phyloP scores from a whole-genome alignment of 2,113 vertebrate genomes.

The Indri indri region DNA sequence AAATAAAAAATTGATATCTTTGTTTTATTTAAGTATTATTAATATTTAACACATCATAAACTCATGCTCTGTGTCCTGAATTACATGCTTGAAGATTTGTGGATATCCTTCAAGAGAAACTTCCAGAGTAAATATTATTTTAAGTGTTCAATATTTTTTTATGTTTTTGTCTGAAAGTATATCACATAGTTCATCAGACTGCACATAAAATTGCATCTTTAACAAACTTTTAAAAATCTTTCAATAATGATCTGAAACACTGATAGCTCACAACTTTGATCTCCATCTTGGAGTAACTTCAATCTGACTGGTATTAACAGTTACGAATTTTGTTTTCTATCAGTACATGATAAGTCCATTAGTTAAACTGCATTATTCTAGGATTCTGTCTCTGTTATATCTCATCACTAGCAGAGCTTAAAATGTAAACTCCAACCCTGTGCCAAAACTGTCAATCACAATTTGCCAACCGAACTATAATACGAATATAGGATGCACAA shows the following conservation, averaged over 20 bases:
- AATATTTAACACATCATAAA: not conserved
- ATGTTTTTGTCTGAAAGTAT: not conserved
- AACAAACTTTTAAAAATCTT: not conserved
- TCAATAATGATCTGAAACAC: not conserved
- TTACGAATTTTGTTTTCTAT: not conserved
- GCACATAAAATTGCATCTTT: not conserved
- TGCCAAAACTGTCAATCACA: not conserved
- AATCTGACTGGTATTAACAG: slow-evolving; percentile 19
- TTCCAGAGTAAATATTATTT: not conserved
- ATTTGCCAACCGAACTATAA: not conserved
- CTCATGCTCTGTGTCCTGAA: not conserved
- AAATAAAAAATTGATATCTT: not conserved
- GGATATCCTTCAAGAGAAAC: not conserved
- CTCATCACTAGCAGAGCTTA: not conserved
- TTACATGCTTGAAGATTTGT: not conserved
- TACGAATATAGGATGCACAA: not conserved
- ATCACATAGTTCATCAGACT: not conserved
- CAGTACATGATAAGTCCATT: not conserved
- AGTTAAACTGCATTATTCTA: slow-evolving; percentile 37
- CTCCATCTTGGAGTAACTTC: slow-evolving; percentile 4
- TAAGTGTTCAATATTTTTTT: not conserved
- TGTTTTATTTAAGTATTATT: not conserved
- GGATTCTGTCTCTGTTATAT: not conserved
- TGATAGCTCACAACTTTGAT: slow-evolving; percentile 10
- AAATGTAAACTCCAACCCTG: not conserved